phyloP scores from a whole-genome alignment of 2,797 vertebrate genomes.

The Siniperca scherzeri region DNA sequence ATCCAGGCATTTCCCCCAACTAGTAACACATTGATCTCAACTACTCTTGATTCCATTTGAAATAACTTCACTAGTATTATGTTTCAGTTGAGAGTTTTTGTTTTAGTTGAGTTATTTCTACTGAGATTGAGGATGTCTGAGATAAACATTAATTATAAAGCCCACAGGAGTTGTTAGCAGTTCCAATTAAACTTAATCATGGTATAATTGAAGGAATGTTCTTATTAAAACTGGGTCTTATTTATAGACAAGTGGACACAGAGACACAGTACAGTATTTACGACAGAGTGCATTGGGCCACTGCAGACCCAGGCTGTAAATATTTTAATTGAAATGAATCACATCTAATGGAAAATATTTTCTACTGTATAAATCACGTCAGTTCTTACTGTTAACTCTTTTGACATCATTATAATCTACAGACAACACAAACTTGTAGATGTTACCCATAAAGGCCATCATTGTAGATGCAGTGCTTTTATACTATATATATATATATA shows the following conservation, averaged over 20 bases:
- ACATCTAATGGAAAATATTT: not conserved
- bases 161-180: slow-evolving; percentile 32
- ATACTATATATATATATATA: too few relatives aligned
- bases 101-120: slow-evolving; percentile 29
- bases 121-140: slow-evolving; percentile 17
- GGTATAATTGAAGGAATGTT: slow-evolving; percentile 34
- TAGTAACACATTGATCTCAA: not conserved
- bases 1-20: not conserved
- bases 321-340: slow-evolving; percentile 16
- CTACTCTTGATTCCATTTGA: not conserved
- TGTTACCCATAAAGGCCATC: not conserved
- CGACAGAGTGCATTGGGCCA: not conserved
- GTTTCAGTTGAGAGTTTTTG: slow-evolving; percentile 9
- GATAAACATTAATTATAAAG: slow-evolving; percentile 41
- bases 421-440: not conserved
- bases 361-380: not conserved
- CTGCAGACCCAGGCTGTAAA: not conserved
- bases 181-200: slow-evolving; percentile 46
- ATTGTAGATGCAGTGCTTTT: too few relatives aligned
- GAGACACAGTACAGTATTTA: slow-evolving; percentile 7
- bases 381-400: not conserved
- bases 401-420: not conserved
- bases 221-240: slow-evolving; percentile 34
- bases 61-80: not conserved
- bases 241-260: slow-evolving; percentile 34